Conservation (phyloP, 2,888 invertebrate species). For the Drosophila dives region DNA sequence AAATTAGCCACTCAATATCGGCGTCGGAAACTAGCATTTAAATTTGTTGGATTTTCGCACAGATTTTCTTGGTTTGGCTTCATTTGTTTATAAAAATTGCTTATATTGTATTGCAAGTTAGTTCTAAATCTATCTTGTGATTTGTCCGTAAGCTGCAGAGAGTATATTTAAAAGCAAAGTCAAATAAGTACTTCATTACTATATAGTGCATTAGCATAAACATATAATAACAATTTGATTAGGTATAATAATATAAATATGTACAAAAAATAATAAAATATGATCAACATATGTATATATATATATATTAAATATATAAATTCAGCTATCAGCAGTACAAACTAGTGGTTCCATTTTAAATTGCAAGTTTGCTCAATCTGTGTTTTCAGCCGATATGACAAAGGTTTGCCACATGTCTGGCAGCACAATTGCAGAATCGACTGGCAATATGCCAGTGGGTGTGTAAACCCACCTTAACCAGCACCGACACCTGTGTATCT, state of each 20-base stretch:
- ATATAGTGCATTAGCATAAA: background rate
- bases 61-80: background rate
- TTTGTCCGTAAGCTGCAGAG: no score
- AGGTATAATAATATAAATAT: background rate
- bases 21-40: no score
- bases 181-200: background rate
- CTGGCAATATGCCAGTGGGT: background rate
- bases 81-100: no score
- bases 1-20: no score
- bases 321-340: background rate
- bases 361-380: background rate
- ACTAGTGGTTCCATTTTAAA: background rate
- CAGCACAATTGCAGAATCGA: background rate
- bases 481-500: background rate
- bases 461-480: background rate
- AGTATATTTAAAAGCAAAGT: no score
- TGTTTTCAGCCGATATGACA: background rate
- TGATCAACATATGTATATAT: background rate
- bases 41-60: no score
- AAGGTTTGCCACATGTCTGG: background rate
- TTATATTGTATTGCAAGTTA: no score
- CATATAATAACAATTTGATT: background rate
- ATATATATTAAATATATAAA: no score
- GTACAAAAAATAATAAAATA: background rate
- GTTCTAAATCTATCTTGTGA: no score